Evolutionary conservation across 53 echinoderm and acorn worm species (phyloP).

Genomic region (Stichopus horrens): DNA sequence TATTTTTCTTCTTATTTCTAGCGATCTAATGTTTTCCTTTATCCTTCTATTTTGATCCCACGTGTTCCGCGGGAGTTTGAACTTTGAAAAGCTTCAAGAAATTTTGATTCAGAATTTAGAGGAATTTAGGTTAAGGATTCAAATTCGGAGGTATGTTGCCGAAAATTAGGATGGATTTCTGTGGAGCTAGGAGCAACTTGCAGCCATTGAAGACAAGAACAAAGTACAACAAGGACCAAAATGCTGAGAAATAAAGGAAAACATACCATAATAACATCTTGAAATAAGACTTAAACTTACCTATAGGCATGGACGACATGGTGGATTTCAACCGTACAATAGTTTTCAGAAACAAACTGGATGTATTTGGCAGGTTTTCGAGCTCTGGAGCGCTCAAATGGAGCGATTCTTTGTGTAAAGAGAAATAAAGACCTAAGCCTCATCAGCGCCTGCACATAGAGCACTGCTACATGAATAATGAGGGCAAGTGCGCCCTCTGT

Average conservation of each 20-base stretch:
- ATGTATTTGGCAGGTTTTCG: slow-evolving; percentile 41
- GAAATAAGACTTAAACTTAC: slow-evolving; percentile 43
- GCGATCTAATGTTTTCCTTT: slow-evolving; percentile 54
- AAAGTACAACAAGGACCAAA: slow-evolving; percentile 48
- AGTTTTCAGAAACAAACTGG: slow-evolving; percentile 39
- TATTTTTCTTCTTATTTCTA: slow-evolving; percentile 57
- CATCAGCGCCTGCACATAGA: slow-evolving; percentile 48
- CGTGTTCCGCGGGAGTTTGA: slow-evolving; percentile 55
- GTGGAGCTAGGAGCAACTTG: slow-evolving; percentile 46
- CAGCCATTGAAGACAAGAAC: slow-evolving; percentile 54
- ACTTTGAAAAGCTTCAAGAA: slow-evolving; percentile 43
- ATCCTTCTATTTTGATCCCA: slow-evolving; percentile 55
- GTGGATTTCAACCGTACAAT: slow-evolving; percentile 34
- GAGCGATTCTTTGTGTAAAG: slow-evolving; percentile 54
- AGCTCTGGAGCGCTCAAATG: slow-evolving; percentile 42
- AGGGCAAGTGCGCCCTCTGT: slow-evolving; percentile 51
- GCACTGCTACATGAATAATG: slow-evolving; percentile 54
- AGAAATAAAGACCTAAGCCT: slow-evolving; percentile 51
- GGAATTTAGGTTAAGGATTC: slow-evolving; percentile 33
- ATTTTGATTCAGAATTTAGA: slow-evolving; percentile 33
- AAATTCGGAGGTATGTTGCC: slow-evolving; percentile 44
- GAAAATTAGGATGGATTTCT: slow-evolving; percentile 38
- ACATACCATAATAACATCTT: slow-evolving; percentile 38
- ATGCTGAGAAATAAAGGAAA: slow-evolving; percentile 46
- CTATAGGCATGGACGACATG: slow-evolving; percentile 53